Evolutionary conservation across 2,888 invertebrate species (phyloP), one percentile per base, ranked within the genome.

Genomic region (Pyrrhia umbra): DNA sequence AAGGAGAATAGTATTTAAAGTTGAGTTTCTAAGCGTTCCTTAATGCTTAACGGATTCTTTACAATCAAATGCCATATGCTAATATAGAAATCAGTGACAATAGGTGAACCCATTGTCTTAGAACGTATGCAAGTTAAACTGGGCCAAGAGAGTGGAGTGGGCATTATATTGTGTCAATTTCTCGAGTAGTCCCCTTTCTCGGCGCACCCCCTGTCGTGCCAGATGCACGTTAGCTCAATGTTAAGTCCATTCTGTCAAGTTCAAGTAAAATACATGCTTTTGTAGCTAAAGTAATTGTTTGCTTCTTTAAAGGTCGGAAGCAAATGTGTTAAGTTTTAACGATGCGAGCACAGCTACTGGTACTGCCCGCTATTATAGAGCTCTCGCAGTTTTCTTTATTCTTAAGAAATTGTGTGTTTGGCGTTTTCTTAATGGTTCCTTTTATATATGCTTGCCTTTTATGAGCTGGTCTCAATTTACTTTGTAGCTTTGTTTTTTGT

Each of bases 141-240:
- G 65, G 79, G 75, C 34, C 79, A 75, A 57, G 52, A 55, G 37
- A 64, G 49, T 52, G 3, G 25, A 77, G 63, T 69, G 63, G 51
- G 45, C 45, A 62, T 58, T 68, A 59, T 66, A 68, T 78, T 68
- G 81, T 71, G 71, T 66, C 71, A 78, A 75, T 70, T 74, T 70
- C 67, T 74, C 45, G 49, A 62, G 52, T 52, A 39, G 43, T 57
- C 20, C 45, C 25, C 60, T 59, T 59, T 66, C 46, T 34, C 10
- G 46, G 51, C 61, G 62, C 67, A 64, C 68, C 73, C 61, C 52
- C 46, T 71, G 3, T 45, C 79, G 73, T 78, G 82, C 50, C 56
- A 68, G 62, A 40, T 57, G 56, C 57, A 39, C 65, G 70, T 80
- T 78, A 75, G 43, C 47, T 63, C 68, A 65, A 64, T 69, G 68